These are phyloP conservation scores for Penaeus japonicus DNA, from an alignment of 1,140 invertebrate genomes.

Conservation along the genomic window DNA sequence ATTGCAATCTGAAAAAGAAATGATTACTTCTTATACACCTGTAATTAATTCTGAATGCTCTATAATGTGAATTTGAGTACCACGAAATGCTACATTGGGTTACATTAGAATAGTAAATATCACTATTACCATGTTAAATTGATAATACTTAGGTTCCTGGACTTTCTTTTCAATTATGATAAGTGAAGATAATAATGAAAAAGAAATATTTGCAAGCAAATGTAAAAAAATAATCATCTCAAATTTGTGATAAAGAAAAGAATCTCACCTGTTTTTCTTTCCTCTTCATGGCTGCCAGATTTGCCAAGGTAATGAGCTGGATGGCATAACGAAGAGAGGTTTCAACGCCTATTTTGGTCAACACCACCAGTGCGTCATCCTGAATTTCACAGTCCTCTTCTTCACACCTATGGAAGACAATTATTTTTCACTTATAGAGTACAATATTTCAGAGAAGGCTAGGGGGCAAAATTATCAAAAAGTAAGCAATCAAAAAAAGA, in stretches of 20 bases:
- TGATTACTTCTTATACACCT: background rate
- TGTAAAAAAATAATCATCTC: no score
- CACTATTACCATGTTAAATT: no score
- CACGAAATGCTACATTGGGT: background rate
- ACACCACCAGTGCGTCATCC: constrained; percentile 87
- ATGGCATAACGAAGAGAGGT: constrained; percentile 96
- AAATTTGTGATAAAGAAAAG: no score
- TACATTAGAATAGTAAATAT: no score
- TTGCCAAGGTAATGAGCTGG: constrained; percentile 95
- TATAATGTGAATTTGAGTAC: background rate
- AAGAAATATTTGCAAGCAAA: background rate
- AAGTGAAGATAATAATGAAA: background rate
- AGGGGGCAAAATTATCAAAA: no score
- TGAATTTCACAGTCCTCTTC: constrained; percentile 98
- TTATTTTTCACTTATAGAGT: background rate
- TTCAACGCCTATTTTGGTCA: constrained; percentile 91
- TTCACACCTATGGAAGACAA: constrained; percentile 74
- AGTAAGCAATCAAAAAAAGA: background rate
- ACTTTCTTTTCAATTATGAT: background rate
- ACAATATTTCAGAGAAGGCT: no score
- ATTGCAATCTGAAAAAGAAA: constrained; percentile 73
- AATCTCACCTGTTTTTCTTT: constrained; percentile 78
- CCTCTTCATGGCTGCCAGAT: constrained; percentile 82
- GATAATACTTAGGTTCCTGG: no score
- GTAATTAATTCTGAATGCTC: background rate